A percentile compares a stretch with the other conserved stretches of the same genome.
Evolutionary conservation across 2,888 invertebrate genomes (phyloP).

Genomic region (Folsomia candida): DNA sequence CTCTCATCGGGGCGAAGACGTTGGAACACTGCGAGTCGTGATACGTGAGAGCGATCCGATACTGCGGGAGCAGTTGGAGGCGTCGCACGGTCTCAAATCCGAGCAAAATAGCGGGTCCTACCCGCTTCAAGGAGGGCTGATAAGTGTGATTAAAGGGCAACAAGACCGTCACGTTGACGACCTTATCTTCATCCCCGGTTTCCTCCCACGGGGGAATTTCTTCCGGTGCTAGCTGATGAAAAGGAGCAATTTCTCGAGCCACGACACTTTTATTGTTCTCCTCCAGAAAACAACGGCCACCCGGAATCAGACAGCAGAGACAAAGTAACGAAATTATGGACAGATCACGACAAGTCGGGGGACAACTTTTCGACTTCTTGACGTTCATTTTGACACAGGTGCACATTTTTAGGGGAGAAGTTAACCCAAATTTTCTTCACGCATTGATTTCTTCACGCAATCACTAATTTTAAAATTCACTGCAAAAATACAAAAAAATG

Average conservation of each 20-base stretch:
- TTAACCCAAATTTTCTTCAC: too few relatives aligned
- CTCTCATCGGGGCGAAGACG: constrained; percentile 47
- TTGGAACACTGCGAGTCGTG: constrained; percentile 51
- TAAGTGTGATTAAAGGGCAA: constrained; percentile 48
- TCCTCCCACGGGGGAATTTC: constrained; percentile 13
- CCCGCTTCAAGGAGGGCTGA: constrained; percentile 43
- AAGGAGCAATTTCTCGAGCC: not conserved
- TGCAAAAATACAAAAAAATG: too few relatives aligned
- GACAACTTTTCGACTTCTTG: too few relatives aligned
- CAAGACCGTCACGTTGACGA: constrained; percentile 46
- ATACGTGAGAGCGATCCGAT: constrained; percentile 42
- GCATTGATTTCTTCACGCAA: too few relatives aligned
- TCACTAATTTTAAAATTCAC: too few relatives aligned
- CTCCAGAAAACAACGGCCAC: not conserved
- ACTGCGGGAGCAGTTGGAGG: constrained; percentile 34
- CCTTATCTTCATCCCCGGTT: constrained; percentile 8
- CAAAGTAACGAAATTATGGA: too few relatives aligned
- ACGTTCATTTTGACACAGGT: too few relatives aligned
- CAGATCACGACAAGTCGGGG: too few relatives aligned
- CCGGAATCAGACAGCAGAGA: not conserved
- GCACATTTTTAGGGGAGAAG: too few relatives aligned
- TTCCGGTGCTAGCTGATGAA: not conserved
- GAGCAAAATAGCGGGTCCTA: constrained; percentile 48
- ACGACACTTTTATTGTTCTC: too few relatives aligned
- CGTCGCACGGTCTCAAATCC: constrained; percentile 39